Conservation (phyloP, 2,888 invertebrate genomes). For the Agonopterix subpropinquella region DNA sequence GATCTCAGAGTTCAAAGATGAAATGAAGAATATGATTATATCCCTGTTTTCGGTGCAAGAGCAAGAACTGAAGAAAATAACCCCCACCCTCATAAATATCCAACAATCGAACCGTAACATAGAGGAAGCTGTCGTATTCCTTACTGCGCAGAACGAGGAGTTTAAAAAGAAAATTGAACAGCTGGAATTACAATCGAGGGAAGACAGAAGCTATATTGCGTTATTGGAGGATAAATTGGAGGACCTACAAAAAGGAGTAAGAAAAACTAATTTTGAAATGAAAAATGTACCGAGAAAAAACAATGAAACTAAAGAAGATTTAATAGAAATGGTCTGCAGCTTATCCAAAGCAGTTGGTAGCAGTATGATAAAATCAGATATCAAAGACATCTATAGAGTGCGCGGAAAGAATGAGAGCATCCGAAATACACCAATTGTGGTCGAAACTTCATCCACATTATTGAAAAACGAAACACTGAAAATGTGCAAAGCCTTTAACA, state of each 20-base stretch:
- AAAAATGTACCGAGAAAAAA: background rate
- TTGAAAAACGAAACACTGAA: too few species aligned
- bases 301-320: background rate
- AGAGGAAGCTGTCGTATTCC: background rate
- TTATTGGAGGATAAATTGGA: background rate
- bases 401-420: background rate
- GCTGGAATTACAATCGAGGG: background rate
- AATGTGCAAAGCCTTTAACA: too few species aligned
- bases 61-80: background rate
- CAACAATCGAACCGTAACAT: background rate
- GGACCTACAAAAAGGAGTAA: too few species aligned
- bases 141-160: background rate
- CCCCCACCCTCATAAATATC: background rate
- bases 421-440: too few species aligned
- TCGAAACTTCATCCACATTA: too few species aligned
- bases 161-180: background rate
- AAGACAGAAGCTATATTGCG: background rate
- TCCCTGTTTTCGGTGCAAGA: background rate
- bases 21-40: background rate
- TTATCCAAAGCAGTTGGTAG: background rate
- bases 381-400: slow-evolving; percentile 1
- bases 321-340: background rate
- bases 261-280: too few species aligned
- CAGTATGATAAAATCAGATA: background rate
- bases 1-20: background rate